Conservation (phyloP, 2,797 vertebrate species). For the Paguma larvata region DNA sequence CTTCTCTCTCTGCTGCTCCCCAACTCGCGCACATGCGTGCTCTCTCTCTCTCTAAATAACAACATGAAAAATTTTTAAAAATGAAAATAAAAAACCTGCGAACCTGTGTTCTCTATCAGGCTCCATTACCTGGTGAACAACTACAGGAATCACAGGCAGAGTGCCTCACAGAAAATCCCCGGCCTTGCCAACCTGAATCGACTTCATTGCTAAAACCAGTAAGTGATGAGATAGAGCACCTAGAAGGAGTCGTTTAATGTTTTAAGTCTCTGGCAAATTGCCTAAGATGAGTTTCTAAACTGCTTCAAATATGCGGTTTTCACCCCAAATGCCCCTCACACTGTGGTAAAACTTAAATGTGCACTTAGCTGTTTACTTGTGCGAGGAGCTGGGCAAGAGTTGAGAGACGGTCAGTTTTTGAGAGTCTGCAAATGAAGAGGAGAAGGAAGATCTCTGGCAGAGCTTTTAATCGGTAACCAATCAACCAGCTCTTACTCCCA, state of each 20-base stretch:
- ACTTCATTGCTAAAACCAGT: not conserved
- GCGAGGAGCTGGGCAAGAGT: not conserved
- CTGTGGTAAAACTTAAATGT: not conserved
- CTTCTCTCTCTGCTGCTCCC: too few relatives aligned
- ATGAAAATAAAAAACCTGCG: too few relatives aligned
- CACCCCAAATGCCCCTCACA: not conserved
- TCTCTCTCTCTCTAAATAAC: too few relatives aligned
- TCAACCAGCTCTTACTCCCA: not conserved
- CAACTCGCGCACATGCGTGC: too few relatives aligned
- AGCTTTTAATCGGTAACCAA: not conserved
- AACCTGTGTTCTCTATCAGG: not conserved
- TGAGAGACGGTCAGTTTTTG: not conserved
- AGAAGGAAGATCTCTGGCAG: not conserved
- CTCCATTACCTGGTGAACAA: not conserved
- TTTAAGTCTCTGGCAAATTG: not conserved
- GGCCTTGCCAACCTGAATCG: not conserved
- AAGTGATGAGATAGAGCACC: not conserved
- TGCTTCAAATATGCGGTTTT: not conserved
- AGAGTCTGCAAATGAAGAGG: not conserved
- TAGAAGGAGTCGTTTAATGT: not conserved
- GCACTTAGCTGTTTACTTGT: not conserved
- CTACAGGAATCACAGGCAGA: not conserved
- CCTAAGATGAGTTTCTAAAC: slow-evolving; percentile 11
- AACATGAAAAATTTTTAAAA: too few relatives aligned
- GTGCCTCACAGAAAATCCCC: not conserved